Evolutionary conservation across 2,797 vertebrate species (phyloP).

Genomic region (Vireo griseus): DNA sequence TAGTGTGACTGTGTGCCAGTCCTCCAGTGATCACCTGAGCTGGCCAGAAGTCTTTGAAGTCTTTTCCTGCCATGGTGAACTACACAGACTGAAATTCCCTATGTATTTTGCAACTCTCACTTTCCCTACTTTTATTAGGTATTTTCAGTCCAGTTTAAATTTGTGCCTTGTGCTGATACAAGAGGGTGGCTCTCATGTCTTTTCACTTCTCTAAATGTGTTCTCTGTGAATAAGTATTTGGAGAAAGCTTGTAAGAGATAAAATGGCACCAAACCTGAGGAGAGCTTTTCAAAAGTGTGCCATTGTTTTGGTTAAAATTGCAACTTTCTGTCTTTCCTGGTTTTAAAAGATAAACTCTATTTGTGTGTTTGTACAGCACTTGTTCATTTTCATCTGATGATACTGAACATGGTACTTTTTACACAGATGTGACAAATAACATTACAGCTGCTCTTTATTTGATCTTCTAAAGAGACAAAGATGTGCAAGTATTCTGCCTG

Average conservation of each 20-base stretch:
- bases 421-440: constrained; percentile 73
- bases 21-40: neutral
- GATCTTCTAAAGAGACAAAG: constrained; percentile 68
- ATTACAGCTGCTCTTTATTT: constrained; percentile 71
- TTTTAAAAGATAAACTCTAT: constrained; percentile 4
- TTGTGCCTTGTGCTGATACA: neutral
- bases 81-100: neutral
- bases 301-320: neutral
- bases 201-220: neutral
- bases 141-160: neutral
- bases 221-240: neutral
- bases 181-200: neutral
- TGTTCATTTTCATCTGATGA: constrained; percentile 68
- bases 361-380: constrained; percentile 59
- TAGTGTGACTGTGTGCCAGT: neutral
- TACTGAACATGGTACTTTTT: constrained; percentile 75
- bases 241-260: neutral
- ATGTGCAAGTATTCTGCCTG: constrained; percentile 53
- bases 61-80: neutral
- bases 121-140: neutral
- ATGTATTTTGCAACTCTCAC: neutral
- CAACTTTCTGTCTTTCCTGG: neutral
- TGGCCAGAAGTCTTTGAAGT: neutral
- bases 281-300: neutral
- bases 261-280: neutral